Evolutionary conservation across 2,113 vertebrate genomes (phyloP).

Genomic region (Sphaerodactylus townsendi): DNA sequence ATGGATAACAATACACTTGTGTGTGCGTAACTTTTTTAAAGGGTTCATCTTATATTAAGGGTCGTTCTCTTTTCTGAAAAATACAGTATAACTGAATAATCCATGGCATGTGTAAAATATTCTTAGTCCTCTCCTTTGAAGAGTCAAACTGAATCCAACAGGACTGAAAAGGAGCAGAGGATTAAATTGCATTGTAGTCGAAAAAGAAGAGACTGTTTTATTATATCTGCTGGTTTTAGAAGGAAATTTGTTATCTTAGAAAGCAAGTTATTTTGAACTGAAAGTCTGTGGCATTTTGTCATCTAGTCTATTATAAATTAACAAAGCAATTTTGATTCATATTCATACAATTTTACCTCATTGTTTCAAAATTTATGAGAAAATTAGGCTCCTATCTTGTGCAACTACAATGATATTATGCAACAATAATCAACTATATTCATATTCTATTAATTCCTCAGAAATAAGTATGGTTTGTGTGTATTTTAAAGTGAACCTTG

Average conservation of each 20-base stretch:
- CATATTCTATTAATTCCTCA: no score
- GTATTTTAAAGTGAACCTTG: no score
- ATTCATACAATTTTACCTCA: background rate
- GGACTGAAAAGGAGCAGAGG: no score
- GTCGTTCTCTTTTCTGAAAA: no score
- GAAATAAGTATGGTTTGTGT: no score
- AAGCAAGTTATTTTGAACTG: background rate
- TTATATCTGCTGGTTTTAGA: fast-evolving
- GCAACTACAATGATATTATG: background rate
- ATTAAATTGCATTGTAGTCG: fast-evolving
- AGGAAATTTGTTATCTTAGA: background rate
- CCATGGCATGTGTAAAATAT: background rate
- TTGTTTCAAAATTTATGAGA: background rate
- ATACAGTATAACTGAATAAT: background rate
- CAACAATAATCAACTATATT: no score
- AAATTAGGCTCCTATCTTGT: background rate
- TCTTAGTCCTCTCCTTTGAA: no score
- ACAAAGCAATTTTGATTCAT: background rate
- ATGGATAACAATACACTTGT: no score
- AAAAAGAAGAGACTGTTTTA: fast-evolving
- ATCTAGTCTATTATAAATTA: background rate
- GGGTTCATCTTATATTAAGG: no score
- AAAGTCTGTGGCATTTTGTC: background rate
- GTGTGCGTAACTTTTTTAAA: no score
- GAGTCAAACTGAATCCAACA: background rate